phyloP scores from a whole-genome alignment of 2,113 vertebrate genomes.

The Tachysurus fulvidraco region DNA sequence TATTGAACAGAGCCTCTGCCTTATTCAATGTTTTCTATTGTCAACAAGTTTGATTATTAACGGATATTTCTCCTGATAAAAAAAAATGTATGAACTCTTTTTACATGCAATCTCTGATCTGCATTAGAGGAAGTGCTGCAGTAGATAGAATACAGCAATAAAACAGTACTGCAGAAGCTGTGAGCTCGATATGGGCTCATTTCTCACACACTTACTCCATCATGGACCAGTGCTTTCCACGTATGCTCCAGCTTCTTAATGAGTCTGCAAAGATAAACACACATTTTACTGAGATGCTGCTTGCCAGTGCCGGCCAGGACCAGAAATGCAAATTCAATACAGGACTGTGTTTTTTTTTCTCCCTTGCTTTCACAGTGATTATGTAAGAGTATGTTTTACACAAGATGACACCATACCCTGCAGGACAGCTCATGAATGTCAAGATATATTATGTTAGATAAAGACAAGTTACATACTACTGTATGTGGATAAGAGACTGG shows the following conservation, averaged over 20 bases:
- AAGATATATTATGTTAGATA: not conserved
- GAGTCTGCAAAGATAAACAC: constrained; percentile 74
- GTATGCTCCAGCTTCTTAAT: constrained; percentile 98
- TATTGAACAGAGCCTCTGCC: not conserved
- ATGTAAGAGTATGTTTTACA: constrained; percentile 12
- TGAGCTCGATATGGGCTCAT: not conserved
- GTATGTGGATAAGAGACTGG: not conserved
- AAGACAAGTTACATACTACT: not conserved
- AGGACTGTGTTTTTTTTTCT: not conserved
- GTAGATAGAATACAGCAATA: not conserved
- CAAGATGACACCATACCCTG: not conserved
- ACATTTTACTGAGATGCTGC: constrained; percentile 33
- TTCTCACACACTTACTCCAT: constrained; percentile 82
- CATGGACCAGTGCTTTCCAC: constrained; percentile 97
- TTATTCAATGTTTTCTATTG: not conserved
- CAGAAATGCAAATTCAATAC: constrained; percentile 1
- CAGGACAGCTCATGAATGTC: not conserved
- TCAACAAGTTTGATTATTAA: not conserved
- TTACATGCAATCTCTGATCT: not conserved
- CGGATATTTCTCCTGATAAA: not conserved
- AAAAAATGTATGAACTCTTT: not conserved
- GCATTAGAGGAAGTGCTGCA: not conserved
- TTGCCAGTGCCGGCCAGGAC: not conserved
- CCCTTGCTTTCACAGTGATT: constrained; percentile 1
- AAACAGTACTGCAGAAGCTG: not conserved